Base-by-base conservation (phyloP, 2,113 vertebrate genomes). In the Ascaphus truei region DNA sequence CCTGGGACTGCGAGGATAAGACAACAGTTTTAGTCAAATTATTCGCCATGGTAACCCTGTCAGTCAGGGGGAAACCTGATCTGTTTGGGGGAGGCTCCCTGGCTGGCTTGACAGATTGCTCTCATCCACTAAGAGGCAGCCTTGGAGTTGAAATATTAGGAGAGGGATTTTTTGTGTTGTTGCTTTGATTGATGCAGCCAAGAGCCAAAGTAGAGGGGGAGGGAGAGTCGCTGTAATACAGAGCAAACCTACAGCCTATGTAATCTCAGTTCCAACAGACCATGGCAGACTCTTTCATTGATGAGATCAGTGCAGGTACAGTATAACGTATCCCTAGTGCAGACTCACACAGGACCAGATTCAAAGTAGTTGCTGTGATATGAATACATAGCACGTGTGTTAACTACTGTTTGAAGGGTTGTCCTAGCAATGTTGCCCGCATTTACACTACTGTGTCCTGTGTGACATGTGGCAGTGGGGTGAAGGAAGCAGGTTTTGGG, bases 1-100 rank as follows among this genome's bases (percentile, higher is more conserved):
- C 95, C 94, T 85, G 89, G 94, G 93, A 93, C 91, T 93, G 93
- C 83, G 92, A 91, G 92, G 90, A 95, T 90, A 94, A 98, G 93
- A 98, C 95, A 98, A 98, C 97, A 94, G 94, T 93, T 92, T 90
- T 90, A 95, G 94, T 93, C 93, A 95, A 98, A 98, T 98, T 94
- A 97, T 95, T 97, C 91, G 91, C 94, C 95, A 98, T 98, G 95
- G 96, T 90, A 91, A 98, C 96, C 90, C 94, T 94, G 96, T 97
- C 96, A 95, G 85, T 98, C 95, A 98, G 82, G 74, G n/a, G 89
- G 96, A 90, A 98, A 98, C 94, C 91, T 66, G 95, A 98, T 92
- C 90, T 77, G 86, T 91, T 88, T 91, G 92, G 92, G 92, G 93
- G 93, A 93, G 92, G 93, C 91, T 95, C 93, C 93, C 90, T 85